These are phyloP conservation scores for Neosalanx taihuensis DNA, from an alignment of 2,797 vertebrate genomes.

Conservation along the genomic window DNA sequence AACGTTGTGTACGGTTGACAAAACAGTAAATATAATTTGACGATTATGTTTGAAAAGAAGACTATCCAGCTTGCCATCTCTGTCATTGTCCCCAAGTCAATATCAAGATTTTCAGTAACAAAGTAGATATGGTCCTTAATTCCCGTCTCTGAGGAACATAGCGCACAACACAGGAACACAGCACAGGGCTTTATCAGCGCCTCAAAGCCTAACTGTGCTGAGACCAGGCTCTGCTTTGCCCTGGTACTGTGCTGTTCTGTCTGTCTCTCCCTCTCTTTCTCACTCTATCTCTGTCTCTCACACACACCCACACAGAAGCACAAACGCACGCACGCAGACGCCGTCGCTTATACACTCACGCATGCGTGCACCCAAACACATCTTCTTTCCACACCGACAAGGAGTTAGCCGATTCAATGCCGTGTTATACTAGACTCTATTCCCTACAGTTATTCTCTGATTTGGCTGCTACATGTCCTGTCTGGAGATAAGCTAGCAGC, in stretches of 20 bases:
- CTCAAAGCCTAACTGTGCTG: background rate
- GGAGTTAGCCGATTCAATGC: background rate
- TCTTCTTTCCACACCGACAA: background rate
- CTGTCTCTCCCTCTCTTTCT: too few species aligned
- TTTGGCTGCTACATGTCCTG: conserved; percentile 10
- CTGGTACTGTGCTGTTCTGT: background rate
- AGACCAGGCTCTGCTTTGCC: background rate
- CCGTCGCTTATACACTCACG: background rate
- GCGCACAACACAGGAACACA: too few species aligned
- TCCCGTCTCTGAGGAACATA: too few species aligned
- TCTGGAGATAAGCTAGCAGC: conserved; percentile 27
- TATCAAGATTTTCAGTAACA: too few species aligned
- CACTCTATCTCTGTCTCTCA: too few species aligned
- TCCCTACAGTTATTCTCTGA: conserved; percentile 7
- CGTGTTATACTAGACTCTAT: background rate
- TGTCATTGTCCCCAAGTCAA: too few species aligned
- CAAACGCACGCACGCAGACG: too few species aligned
- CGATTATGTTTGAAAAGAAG: too few species aligned
- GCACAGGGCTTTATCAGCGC: background rate
- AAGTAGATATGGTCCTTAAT: background rate
- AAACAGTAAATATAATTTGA: too few species aligned
- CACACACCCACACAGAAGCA: too few species aligned
- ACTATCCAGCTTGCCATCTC: too few species aligned
- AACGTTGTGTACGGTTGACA: too few species aligned
- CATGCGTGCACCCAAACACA: background rate